Evolutionary conservation across 2,797 vertebrate genomes (phyloP).

Genomic region (Allobates femoralis): DNA sequence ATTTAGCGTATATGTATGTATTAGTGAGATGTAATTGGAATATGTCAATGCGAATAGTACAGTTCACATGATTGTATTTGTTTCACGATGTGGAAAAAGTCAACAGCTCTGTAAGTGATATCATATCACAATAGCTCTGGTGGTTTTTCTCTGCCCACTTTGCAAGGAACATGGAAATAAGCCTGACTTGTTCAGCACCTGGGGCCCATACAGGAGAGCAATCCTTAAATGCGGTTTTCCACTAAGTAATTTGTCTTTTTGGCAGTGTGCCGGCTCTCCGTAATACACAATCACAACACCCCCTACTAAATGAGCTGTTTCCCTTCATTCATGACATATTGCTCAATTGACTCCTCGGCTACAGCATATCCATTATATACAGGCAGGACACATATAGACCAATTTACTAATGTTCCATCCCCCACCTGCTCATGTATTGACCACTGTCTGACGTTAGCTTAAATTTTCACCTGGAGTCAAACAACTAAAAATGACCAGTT

Average conservation of each 20-base stretch:
- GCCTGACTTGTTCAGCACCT: not conserved
- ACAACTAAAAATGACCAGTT: not conserved
- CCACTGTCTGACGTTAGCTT: not conserved
- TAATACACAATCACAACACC: constrained; percentile 13
- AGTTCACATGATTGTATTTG: not conserved
- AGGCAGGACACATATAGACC: not conserved
- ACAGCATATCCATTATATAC: not conserved
- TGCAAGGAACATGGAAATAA: not conserved
- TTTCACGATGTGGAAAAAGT: not conserved
- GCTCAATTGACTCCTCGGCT: not conserved
- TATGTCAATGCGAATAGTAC: not conserved
- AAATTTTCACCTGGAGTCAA: not conserved
- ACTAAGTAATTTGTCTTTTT: constrained; percentile 20
- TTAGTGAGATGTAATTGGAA: not conserved
- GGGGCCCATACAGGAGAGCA: not conserved
- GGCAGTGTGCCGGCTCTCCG: not conserved
- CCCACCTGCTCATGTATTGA: not conserved
- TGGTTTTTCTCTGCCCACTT: not conserved
- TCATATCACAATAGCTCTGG: not conserved
- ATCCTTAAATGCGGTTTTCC: not conserved
- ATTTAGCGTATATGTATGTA: not conserved
- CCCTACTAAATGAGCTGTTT: constrained; percentile 2
- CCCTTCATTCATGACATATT: constrained; percentile 7
- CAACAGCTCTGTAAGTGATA: not conserved
- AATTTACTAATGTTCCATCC: not conserved